Evolutionary conservation across 2,888 invertebrate species (phyloP), one percentile per base, ranked within the genome.

Genomic region (Torymus tubicola): DNA sequence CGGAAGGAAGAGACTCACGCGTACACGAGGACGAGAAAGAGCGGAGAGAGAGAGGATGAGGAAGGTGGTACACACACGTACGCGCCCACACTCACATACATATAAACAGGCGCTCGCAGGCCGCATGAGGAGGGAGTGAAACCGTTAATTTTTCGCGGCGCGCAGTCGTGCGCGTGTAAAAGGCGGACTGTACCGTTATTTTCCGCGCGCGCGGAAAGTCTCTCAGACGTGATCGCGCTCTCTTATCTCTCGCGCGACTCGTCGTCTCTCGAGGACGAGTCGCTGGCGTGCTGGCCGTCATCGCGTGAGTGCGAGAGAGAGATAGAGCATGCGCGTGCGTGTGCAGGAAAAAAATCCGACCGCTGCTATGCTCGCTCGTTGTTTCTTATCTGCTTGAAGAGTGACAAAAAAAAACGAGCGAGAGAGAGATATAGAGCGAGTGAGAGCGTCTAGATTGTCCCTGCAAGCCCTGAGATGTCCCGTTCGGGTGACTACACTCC

Each of bases 401-500:
- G 58, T 8, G 50, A 52, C 63, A 68, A 24, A 74, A 58, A 58
- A 16, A 60, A 68, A 68, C 68, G 63, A 78, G 57, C 5, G 31
- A 53, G 52, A 71, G 71, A 71, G 42, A 72, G 60, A 67, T 14
- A 60, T 67, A 67, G 68, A 18, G 31, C 67, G 53, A 70, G 16
- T 31, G 63, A 21, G 73, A 72, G 68, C 67, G 72, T 63, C 72
- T 63, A 63, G 74, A 79, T 79, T 79, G 74, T 79, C 68, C 55
- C 73, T 63, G 31, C 18, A 14, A 52, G 1, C 42, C 42, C 10
- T 8, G 42, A 42, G 69, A 79, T 74, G 79, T 79, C 69, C 79
- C 79, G 79, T 79, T 79, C 73, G 68, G 69, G 42, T 42, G 73
- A 71, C 67, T 71, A 67, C 67, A 71, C 53, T 70, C 69, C 64